phyloP scores from a whole-genome alignment of 2,113 vertebrate species.

The Coracopsis vasa region DNA sequence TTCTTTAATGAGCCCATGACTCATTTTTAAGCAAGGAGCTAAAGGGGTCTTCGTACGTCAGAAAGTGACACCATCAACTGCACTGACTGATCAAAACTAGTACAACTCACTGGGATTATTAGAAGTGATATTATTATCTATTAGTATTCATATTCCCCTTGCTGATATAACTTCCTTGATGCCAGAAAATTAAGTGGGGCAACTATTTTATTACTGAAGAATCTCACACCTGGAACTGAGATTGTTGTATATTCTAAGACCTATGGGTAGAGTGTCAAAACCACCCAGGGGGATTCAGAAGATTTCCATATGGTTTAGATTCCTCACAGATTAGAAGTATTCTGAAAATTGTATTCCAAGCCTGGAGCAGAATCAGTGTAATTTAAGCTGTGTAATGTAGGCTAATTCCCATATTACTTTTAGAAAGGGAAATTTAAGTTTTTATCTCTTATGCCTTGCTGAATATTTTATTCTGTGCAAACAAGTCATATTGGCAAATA shows the following conservation, averaged over 20 bases:
- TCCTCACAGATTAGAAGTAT: constrained; percentile 35
- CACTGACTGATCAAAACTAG: neutral
- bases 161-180: neutral
- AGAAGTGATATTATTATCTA: neutral
- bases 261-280: neutral
- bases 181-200: neutral
- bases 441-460: neutral
- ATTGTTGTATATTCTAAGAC: neutral
- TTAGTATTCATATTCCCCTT: neutral
- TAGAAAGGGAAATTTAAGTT: constrained; percentile 34
- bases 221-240: neutral
- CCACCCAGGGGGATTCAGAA: constrained; percentile 8
- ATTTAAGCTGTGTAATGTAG: constrained; percentile 26
- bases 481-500: neutral
- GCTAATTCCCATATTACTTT: constrained; percentile 25
- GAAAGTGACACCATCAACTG: neutral
- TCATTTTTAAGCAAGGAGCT: neutral
- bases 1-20: neutral
- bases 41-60: neutral
- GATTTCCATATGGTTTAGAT: constrained; percentile 52
- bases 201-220: neutral
- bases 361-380: constrained; percentile 21
- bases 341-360: constrained; percentile 33
- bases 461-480: constrained; percentile 20
- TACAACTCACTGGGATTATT: neutral